Percentiles rank a stretch among this genome's conserved stretches.
phyloP scores from a whole-genome alignment of 1,140 invertebrate genomes.

The Periplaneta americana region DNA sequence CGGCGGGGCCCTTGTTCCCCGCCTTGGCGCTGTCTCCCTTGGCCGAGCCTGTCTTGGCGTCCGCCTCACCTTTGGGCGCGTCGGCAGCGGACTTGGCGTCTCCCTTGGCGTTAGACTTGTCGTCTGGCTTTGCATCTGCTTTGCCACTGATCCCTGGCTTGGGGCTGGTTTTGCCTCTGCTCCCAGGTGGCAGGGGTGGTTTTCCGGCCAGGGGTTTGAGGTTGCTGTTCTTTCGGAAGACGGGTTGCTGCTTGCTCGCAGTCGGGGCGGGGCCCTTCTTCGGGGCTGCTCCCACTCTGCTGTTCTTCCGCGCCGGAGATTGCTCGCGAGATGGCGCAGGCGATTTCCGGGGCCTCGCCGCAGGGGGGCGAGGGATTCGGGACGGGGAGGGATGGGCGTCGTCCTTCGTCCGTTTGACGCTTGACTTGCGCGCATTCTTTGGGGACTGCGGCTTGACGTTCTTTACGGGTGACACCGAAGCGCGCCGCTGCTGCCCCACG shows the following conservation, averaged over 20 bases:
- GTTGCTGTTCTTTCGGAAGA: neutral
- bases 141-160: neutral
- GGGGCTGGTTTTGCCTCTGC: neutral
- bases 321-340: constrained; percentile 27
- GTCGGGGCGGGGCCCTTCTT: neutral
- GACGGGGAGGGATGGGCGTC: constrained; percentile 40
- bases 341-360: neutral
- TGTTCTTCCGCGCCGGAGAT: constrained; percentile 24
- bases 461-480: neutral
- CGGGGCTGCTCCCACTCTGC: neutral
- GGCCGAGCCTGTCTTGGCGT: neutral
- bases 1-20: too few species aligned
- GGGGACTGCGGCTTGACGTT: neutral
- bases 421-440: neutral
- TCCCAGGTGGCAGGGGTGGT: neutral
- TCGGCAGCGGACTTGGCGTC: neutral
- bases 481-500: constrained; percentile 45
- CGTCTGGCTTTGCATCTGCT: neutral
- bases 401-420: constrained; percentile 30
- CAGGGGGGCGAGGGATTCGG: constrained; percentile 37
- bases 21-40: too few species aligned
- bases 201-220: neutral
- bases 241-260: neutral
- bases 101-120: neutral
- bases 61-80: neutral